Evolutionary conservation across 2,113 vertebrate species (phyloP).

Genomic region (Zapus hudsonius): DNA sequence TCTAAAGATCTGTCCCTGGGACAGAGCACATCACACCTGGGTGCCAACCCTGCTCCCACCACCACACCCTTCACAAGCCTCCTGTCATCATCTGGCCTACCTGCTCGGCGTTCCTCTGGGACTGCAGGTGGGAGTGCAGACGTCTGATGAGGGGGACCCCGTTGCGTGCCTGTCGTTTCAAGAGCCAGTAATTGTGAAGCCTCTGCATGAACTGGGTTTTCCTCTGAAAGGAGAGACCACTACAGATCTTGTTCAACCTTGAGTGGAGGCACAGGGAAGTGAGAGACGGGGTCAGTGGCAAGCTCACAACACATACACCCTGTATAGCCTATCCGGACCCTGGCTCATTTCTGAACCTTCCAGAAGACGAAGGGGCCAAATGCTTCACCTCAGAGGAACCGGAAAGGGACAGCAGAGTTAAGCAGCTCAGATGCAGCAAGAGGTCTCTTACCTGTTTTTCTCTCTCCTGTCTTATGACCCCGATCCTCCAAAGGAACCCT

Average conservation of each 20-base stretch:
- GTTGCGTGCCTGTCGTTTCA: constrained; percentile 96
- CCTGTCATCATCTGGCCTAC: constrained; percentile 75
- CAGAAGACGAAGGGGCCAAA: constrained; percentile 28
- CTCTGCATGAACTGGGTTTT: constrained; percentile 98
- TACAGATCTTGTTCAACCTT: constrained; percentile 97
- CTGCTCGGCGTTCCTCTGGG: constrained; percentile 93
- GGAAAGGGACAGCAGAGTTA: constrained; percentile 51
- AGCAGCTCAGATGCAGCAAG: constrained; percentile 60
- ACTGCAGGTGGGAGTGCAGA: constrained; percentile 92
- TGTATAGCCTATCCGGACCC: constrained; percentile 10
- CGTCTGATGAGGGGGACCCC: constrained; percentile 95
- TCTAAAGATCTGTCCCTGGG: not conserved
- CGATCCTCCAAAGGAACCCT: constrained; percentile 9
- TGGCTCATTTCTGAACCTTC: constrained; percentile 36
- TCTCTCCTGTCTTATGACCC: not conserved
- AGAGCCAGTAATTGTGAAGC: constrained; percentile 97
- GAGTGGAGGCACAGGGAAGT: constrained; percentile 75
- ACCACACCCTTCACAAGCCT: not conserved
- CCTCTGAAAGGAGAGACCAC: constrained; percentile 93
- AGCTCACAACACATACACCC: not conserved
- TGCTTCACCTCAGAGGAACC: constrained; percentile 48
- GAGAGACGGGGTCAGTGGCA: constrained; percentile 67
- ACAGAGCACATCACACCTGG: too few species aligned
- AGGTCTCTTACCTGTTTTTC: constrained; percentile 16
- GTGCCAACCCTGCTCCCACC: not conserved